A percentile compares a stretch with the other conserved stretches of the same genome.
These are phyloP conservation scores for Parelbella ahira DNA, from an alignment of 2,888 invertebrate species.

Conservation along the genomic window DNA sequence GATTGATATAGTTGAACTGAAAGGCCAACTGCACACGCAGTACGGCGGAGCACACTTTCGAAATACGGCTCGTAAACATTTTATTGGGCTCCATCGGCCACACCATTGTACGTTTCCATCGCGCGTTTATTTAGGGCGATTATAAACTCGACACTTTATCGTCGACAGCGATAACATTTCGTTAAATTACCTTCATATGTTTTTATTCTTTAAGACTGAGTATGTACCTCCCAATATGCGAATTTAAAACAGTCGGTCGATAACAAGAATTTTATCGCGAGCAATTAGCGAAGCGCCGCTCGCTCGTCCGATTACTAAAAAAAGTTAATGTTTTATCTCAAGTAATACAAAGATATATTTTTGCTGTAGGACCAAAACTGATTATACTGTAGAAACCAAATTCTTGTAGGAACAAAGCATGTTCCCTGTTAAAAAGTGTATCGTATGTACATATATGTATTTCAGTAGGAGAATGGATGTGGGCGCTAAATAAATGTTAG, in stretches of 20 bases:
- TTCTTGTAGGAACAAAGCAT: no score
- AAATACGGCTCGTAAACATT: slow-evolving; percentile 56
- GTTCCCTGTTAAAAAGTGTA: no score
- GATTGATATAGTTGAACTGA: no score
- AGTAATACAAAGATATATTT: no score
- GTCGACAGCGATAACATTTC: slow-evolving; percentile 16
- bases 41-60: slow-evolving; percentile 45
- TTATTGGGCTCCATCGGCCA: slow-evolving; percentile 48
- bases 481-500: no score
- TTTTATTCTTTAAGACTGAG: slow-evolving; percentile 7
- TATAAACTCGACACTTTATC: slow-evolving; percentile 36
- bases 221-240: background rate
- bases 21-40: slow-evolving; percentile 10
- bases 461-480: no score
- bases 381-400: no score
- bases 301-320: no score
- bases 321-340: no score
- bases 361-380: no score
- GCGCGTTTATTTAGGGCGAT: slow-evolving; percentile 40
- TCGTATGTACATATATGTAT: no score
- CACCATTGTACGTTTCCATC: slow-evolving; percentile 48
- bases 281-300: slow-evolving; percentile 3
- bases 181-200: slow-evolving; percentile 7
- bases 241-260: slow-evolving; percentile 6
- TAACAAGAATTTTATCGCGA: slow-evolving; percentile 4